These are phyloP conservation scores for Peromyscus melanophrys DNA, from an alignment of 2,797 vertebrate species.

Conservation along the genomic window DNA sequence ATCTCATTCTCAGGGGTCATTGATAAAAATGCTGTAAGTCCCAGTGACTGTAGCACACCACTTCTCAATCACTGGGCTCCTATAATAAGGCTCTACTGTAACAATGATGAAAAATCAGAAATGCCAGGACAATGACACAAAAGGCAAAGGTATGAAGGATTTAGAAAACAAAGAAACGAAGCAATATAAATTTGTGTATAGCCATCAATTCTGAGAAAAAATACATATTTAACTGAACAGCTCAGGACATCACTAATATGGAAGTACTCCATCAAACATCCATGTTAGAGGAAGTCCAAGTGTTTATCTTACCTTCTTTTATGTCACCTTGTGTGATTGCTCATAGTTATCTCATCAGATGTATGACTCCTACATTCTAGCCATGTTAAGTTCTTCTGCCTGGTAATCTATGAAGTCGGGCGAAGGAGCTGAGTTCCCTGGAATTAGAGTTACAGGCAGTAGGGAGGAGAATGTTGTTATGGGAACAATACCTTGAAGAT, in stretches of 20 bases:
- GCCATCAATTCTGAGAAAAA: background rate
- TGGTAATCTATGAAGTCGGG: background rate
- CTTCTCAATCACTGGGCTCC: background rate
- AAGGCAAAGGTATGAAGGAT: background rate
- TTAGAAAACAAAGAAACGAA: background rate
- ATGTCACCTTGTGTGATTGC: background rate
- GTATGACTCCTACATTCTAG: background rate
- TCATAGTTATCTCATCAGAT: background rate
- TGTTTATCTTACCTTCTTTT: background rate
- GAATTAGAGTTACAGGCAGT: background rate
- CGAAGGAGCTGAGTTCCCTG: background rate
- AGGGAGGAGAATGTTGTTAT: rapidly evolving
- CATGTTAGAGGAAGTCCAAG: background rate
- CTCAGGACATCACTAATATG: background rate
- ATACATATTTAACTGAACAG: background rate
- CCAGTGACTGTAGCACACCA: background rate
- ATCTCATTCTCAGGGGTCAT: background rate
- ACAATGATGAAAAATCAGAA: background rate
- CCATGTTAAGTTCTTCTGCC: background rate
- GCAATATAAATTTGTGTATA: background rate
- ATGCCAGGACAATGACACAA: background rate
- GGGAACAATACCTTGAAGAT: background rate
- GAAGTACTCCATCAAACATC: background rate
- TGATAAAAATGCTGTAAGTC: background rate
- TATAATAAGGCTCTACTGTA: too few relatives aligned